Percentiles rank a stretch among this genome's conserved stretches.
Evolutionary conservation across 2,113 vertebrate species (phyloP).

Genomic region (Peromyscus californicus): DNA sequence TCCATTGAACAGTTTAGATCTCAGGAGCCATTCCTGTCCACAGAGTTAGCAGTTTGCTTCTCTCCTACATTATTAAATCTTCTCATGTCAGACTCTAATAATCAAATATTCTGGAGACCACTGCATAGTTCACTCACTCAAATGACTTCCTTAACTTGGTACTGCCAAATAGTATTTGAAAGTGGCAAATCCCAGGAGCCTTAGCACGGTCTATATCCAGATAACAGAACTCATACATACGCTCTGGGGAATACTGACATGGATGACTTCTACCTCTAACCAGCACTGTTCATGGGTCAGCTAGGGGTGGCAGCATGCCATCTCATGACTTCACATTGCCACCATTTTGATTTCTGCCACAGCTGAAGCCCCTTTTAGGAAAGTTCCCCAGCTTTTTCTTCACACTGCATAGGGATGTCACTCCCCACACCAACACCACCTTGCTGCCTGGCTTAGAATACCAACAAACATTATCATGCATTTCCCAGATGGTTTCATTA

Average conservation of each 20-base stretch:
- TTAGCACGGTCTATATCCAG: neutral
- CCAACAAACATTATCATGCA: neutral
- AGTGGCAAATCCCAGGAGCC: neutral
- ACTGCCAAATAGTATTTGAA: conserved; percentile 41
- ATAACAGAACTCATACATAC: neutral
- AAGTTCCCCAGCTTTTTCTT: neutral
- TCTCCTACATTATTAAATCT: conserved; percentile 5
- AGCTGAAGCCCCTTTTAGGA: conserved; percentile 51
- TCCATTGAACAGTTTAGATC: neutral
- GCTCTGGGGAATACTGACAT: neutral
- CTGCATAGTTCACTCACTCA: conserved; percentile 51
- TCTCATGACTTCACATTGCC: neutral
- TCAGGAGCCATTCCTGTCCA: neutral
- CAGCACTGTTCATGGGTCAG: neutral
- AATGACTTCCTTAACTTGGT: conserved; percentile 55
- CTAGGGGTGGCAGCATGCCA: neutral
- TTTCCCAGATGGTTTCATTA: neutral
- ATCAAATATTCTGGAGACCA: conserved; percentile 54
- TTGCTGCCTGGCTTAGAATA: neutral
- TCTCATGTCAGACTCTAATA: conserved; percentile 44
- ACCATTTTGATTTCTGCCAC: conserved; percentile 2
- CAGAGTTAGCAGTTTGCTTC: neutral
- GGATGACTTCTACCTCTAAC: conserved; percentile 52
- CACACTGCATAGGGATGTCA: neutral
- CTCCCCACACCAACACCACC: neutral